Percentiles rank a stretch among this genome's conserved stretches.
phyloP scores from a whole-genome alignment of 1,140 invertebrate species.

The Amyelois transitella region DNA sequence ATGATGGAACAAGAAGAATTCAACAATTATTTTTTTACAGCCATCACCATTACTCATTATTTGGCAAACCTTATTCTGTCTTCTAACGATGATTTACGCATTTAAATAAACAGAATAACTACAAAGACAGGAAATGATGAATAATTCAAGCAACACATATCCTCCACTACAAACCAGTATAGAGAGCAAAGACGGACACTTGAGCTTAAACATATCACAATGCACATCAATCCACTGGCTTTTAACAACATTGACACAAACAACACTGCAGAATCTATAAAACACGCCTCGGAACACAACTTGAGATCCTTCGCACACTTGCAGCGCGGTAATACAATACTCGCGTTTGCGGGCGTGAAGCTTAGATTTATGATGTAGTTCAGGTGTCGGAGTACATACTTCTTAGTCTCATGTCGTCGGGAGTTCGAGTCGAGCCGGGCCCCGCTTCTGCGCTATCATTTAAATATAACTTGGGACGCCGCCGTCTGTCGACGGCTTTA shows the following conservation, averaged over 20 bases:
- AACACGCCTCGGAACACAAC: background rate
- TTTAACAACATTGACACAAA: background rate
- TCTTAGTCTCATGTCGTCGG: constrained; percentile 66
- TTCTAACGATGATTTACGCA: background rate
- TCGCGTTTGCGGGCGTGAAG: constrained; percentile 10
- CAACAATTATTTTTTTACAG: background rate
- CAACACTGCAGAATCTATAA: background rate
- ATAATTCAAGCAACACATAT: constrained; percentile 38
- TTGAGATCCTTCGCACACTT: constrained; percentile 3
- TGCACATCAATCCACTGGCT: constrained; percentile 1
- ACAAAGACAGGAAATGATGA: constrained; percentile 45
- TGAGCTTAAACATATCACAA: constrained; percentile 18
- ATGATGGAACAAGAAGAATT: background rate
- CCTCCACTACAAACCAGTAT: constrained; percentile 33
- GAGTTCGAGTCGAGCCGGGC: constrained; percentile 43
- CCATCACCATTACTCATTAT: background rate
- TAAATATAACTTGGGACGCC: constrained; percentile 67
- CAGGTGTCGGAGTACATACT: constrained; percentile 54
- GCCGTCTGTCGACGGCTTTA: constrained; percentile 67
- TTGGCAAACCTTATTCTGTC: background rate
- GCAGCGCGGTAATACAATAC: constrained; percentile 18
- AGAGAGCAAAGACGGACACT: constrained; percentile 20
- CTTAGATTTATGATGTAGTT: constrained; percentile 39
- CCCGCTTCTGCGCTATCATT: constrained; percentile 61
- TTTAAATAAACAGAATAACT: background rate